Percentiles rank a stretch among this genome's conserved stretches.
phyloP scores from a whole-genome alignment of 2,797 vertebrate species.

The Spondyliosoma cantharus region DNA sequence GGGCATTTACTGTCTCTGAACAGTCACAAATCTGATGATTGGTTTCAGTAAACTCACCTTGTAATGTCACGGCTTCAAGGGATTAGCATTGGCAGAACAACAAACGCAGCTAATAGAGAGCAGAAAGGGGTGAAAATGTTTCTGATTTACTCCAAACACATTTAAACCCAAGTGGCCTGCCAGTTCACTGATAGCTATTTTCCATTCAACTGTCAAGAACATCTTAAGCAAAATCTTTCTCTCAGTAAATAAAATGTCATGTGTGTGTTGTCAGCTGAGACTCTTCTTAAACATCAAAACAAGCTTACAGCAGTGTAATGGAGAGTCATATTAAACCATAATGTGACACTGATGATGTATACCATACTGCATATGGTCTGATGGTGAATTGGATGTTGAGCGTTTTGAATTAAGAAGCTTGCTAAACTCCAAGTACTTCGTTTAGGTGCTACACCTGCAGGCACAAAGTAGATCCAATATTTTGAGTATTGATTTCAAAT shows the following conservation, averaged over 20 bases:
- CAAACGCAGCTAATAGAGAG: slow-evolving; percentile 41
- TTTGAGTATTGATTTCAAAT: neutral
- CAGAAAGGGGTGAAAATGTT: slow-evolving; percentile 22
- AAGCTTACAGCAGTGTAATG: slow-evolving; percentile 10
- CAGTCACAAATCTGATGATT: slow-evolving; percentile 17
- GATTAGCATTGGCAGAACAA: slow-evolving; percentile 50
- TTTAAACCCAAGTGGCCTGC: slow-evolving; percentile 21
- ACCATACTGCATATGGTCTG: neutral
- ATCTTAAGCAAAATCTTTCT: slow-evolving; percentile 12
- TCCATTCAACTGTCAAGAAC: slow-evolving; percentile 51
- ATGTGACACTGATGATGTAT: slow-evolving; percentile 19
- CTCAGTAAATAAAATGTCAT: slow-evolving; percentile 40
- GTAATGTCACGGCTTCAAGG: slow-evolving; percentile 30
- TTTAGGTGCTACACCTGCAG: slow-evolving; percentile 2
- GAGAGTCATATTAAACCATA: slow-evolving; percentile 31
- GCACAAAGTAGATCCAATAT: neutral
- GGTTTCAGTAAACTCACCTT: slow-evolving; percentile 39
- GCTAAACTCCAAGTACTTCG: neutral
- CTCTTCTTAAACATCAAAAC: slow-evolving; percentile 45
- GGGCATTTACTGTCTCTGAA: slow-evolving; percentile 13
- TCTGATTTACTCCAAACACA: slow-evolving; percentile 38
- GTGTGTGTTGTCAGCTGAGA: slow-evolving; percentile 23
- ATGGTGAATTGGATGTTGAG: neutral
- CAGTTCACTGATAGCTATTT: slow-evolving; percentile 57
- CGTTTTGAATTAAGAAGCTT: slow-evolving; percentile 18